Evolutionary conservation across 1,140 invertebrate genomes (phyloP).

Genomic region (Ladona fulva): DNA sequence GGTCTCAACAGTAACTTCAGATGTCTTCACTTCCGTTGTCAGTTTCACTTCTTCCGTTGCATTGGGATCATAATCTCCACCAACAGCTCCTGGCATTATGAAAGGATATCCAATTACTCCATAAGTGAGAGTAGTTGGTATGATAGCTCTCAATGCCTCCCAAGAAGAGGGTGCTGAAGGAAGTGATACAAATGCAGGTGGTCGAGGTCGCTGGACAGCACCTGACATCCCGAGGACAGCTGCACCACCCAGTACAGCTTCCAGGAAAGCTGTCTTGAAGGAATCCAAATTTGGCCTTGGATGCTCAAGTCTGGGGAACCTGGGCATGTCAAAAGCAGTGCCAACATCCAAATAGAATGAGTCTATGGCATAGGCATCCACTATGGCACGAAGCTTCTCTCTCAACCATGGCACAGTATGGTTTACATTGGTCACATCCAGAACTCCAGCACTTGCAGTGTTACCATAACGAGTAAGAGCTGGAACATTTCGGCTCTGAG

Average conservation of each 20-base stretch:
- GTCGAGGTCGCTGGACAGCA: slow-evolving; percentile 67
- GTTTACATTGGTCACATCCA: slow-evolving; percentile 75
- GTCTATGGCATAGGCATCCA: slow-evolving; percentile 68
- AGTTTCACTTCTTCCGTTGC: background rate
- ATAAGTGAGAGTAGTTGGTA: slow-evolving; percentile 77
- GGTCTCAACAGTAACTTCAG: background rate
- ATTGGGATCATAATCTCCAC: slow-evolving; percentile 52
- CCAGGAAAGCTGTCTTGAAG: slow-evolving; percentile 62
- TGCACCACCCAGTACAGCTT: slow-evolving; percentile 35
- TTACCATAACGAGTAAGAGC: slow-evolving; percentile 48
- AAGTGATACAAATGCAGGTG: slow-evolving; percentile 77
- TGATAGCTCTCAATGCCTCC: slow-evolving; percentile 74
- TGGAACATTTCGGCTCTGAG: background rate
- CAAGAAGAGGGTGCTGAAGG: slow-evolving; percentile 80
- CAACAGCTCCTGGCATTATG: slow-evolving; percentile 84
- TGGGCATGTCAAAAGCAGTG: slow-evolving; percentile 75
- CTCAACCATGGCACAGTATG: slow-evolving; percentile 69
- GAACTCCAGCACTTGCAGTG: slow-evolving; percentile 61
- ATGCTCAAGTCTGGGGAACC: slow-evolving; percentile 63
- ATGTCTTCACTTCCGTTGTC: background rate
- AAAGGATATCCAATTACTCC: slow-evolving; percentile 85
- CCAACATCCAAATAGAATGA: slow-evolving; percentile 87
- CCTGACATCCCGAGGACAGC: slow-evolving; percentile 73
- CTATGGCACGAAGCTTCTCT: slow-evolving; percentile 58
- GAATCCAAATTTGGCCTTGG: slow-evolving; percentile 67